Percentiles rank a stretch among this genome's conserved stretches.
Conservation (phyloP, 2,888 invertebrate genomes). For the Cephus pulcher region DNA sequence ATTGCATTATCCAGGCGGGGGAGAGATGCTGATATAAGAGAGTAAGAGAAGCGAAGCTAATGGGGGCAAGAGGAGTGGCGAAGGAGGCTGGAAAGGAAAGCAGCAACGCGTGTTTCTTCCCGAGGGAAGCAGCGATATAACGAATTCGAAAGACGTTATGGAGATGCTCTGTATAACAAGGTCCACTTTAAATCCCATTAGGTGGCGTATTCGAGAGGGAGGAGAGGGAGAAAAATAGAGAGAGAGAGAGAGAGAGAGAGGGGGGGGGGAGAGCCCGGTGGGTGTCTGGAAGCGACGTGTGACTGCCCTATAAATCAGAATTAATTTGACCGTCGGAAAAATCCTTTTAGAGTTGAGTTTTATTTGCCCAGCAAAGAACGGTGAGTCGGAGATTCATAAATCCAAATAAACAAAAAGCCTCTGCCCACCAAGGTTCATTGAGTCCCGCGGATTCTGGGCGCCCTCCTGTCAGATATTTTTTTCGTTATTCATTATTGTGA, state of each 20-base stretch:
- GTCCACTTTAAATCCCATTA: too few relatives aligned
- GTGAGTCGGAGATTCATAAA: slow-evolving; percentile 50
- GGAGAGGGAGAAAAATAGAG: not conserved
- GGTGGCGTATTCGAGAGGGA: not conserved
- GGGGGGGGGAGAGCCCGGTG: too few relatives aligned
- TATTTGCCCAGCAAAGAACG: slow-evolving; percentile 9
- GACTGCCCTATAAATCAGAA: slow-evolving; percentile 49
- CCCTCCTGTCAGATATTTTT: slow-evolving; percentile 6
- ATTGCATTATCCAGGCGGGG: too few relatives aligned
- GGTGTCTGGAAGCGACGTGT: not conserved
- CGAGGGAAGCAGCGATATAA: too few relatives aligned
- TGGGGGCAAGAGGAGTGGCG: not conserved
- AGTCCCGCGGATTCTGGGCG: not conserved
- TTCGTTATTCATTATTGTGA: slow-evolving; percentile 8
- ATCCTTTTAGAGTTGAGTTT: slow-evolving; percentile 38
- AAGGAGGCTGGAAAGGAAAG: too few relatives aligned
- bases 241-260: not conserved
- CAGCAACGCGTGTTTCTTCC: too few relatives aligned
- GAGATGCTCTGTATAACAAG: too few relatives aligned
- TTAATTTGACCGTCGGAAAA: slow-evolving; percentile 50
- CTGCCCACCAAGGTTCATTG: not conserved
- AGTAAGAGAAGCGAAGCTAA: not conserved
- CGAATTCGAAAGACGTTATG: too few relatives aligned
- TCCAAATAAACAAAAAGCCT: slow-evolving; percentile 48
- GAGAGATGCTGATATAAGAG: too few relatives aligned